These are phyloP conservation scores for Oplegnathus fasciatus DNA, from an alignment of 2,113 vertebrate genomes.

Conservation along the genomic window DNA sequence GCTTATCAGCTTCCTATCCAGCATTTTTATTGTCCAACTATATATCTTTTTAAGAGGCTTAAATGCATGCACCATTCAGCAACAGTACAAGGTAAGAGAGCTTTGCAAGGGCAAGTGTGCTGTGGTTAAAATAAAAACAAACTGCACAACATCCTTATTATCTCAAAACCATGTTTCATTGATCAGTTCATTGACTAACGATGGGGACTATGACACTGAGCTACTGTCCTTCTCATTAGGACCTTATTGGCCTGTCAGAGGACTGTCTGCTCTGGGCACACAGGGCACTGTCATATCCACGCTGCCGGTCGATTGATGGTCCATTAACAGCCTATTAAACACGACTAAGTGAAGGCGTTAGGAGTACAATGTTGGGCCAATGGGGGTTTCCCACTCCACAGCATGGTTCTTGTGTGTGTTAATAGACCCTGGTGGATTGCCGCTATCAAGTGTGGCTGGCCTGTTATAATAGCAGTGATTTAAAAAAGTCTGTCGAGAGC, in stretches of 20 bases:
- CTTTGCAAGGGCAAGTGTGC: not conserved
- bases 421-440: slow-evolving; percentile 67
- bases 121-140: slow-evolving; percentile 51
- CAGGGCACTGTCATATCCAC: slow-evolving; percentile 77
- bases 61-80: not conserved
- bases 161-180: slow-evolving; percentile 73
- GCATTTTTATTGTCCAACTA: not conserved
- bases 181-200: slow-evolving; percentile 76
- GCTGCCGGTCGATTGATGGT: slow-evolving; percentile 79
- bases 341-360: slow-evolving; percentile 76
- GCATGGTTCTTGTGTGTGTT: slow-evolving; percentile 60
- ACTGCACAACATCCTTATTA: slow-evolving; percentile 64
- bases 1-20: slow-evolving; percentile 16
- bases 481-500: slow-evolving; percentile 27
- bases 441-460: slow-evolving; percentile 51
- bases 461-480: slow-evolving; percentile 50
- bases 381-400: slow-evolving; percentile 71
- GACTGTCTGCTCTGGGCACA: slow-evolving; percentile 67
- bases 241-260: slow-evolving; percentile 76
- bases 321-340: slow-evolving; percentile 84
- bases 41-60: slow-evolving; percentile 4
- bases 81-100: not conserved
- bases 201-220: slow-evolving; percentile 66
- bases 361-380: slow-evolving; percentile 72
- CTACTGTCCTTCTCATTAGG: slow-evolving; percentile 77